Evolutionary conservation across 2,888 invertebrate species (phyloP), one percentile per base, ranked within the genome.

Genomic region (Neocrepidodera transversa): DNA sequence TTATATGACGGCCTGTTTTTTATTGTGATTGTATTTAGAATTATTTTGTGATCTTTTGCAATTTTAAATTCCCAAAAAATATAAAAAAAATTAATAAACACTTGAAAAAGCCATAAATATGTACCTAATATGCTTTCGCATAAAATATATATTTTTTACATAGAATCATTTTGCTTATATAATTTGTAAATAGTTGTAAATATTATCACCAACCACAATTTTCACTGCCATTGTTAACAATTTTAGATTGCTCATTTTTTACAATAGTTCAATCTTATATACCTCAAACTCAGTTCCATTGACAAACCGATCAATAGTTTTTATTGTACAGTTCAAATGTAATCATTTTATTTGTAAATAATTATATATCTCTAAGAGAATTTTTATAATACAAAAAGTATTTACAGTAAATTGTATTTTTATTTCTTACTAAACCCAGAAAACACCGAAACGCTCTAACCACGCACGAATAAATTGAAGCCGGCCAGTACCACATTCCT

Each of bases 51-150:
- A 58, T 58, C 43, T 43, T 32, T 53, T 45, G 45, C 51, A 58
- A 53, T 56, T 38, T 51, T 52, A 52, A 51, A 43, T 17, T 42
- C 17, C 28, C 20, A 43, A 42, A 70, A 68, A 68, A 63, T 69
- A 65, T 67, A 64, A 66, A 62, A 60, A 65, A 69, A 68, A 65
- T 65, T 58, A 56, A 65, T 61, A 60, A 55, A 60, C 62, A 55
- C 65, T 63, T 60, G 63, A 43, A 28, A 55, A 47, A 36, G 65
- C 64, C 59, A 67, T 69, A 59, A 32, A 14, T 57, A 56, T 62
- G 70, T 70, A 70, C 69, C 70, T 70, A 67, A 67, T 59, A 66
- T 62, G 64, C 67, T 65, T 61, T 58, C 52, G 66, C 66, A 60
- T 64, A 66, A 62, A 59, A 53, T n/a, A n/a, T n/a, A 43, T 32